Base-by-base conservation (phyloP, 23 tunicate genomes). In the Clavelina lepadiformis region DNA sequence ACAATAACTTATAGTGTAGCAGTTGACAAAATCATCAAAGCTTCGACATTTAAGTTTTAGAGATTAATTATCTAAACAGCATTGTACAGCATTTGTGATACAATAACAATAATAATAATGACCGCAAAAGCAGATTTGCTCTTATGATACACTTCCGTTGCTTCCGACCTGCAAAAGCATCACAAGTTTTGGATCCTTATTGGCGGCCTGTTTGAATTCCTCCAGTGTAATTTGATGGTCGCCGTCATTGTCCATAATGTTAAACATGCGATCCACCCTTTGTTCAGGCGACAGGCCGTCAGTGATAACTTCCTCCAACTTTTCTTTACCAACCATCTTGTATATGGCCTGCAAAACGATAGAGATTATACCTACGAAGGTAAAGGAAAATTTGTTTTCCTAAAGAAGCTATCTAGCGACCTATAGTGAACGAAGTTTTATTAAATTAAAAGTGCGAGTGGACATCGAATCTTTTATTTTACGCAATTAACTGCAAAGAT, bases 341-440 rank as follows among this genome's bases (percentile, higher is more conserved):
- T 88, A 80, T 5, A 88, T 88, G 4, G 96, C 96, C 96, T 88
- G 69, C n/a, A n/a, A n/a, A n/a, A n/a, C n/a, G n/a, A n/a, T n/a
- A n/a, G n/a, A n/a, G n/a, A n/a, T n/a, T n/a, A n/a, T n/a, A n/a
- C n/a, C n/a, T n/a, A n/a, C n/a, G n/a, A n/a, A n/a, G n/a, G 49
- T 41, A 41, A 41, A 11, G 49, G 49, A 35, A 6, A n/a, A 5
- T n/a, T 53, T 6, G 5, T n/a, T 53, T 53, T 53, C 22, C 15
- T 44, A 44, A 44, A 44, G 15, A 44, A 44, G 49, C 49, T 44
- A 11, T 44, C 49, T 11, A 44, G 11, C n/a, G n/a, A n/a, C n/a
- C n/a, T n/a, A n/a, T n/a, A n/a, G n/a, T n/a, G n/a, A n/a, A n/a
- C n/a, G n/a, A n/a, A n/a, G n/a, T n/a, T n/a, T n/a, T n/a, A n/a